Percentiles rank a stretch among this genome's conserved stretches.
Conservation (phyloP, 2,113 vertebrate genomes). For the Hippocampus guttulatus region DNA sequence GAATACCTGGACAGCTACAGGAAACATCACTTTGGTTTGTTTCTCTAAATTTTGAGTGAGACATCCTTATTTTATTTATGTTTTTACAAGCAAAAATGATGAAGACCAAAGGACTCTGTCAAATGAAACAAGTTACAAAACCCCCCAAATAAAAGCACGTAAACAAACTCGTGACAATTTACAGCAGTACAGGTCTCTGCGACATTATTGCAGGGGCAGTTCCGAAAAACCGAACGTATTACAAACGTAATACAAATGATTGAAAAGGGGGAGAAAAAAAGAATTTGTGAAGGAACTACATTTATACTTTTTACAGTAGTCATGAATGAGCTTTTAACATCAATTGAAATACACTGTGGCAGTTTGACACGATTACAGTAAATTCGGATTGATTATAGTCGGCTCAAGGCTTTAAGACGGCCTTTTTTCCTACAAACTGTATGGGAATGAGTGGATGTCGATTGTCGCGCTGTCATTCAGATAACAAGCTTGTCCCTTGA, state of each 20-base stretch:
- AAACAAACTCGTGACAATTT: slow-evolving; percentile 17
- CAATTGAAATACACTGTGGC: slow-evolving; percentile 43
- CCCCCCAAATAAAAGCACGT: not conserved
- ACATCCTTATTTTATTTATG: slow-evolving; percentile 43
- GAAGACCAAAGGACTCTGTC: slow-evolving; percentile 26
- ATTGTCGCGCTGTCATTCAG: not conserved
- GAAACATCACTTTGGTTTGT: slow-evolving; percentile 67
- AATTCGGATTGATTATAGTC: slow-evolving; percentile 24
- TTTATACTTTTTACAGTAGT: slow-evolving; percentile 61
- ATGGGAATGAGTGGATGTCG: not conserved
- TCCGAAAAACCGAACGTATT: slow-evolving; percentile 40
- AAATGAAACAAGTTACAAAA: slow-evolving; percentile 24
- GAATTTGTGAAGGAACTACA: slow-evolving; percentile 47
- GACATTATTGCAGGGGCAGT: slow-evolving; percentile 52
- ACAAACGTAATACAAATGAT: slow-evolving; percentile 42
- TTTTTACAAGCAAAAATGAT: slow-evolving; percentile 44
- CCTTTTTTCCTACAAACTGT: slow-evolving; percentile 20
- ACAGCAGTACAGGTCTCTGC: slow-evolving; percentile 50
- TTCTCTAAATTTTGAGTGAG: slow-evolving; percentile 44
- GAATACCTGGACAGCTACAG: slow-evolving; percentile 46
- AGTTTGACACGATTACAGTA: slow-evolving; percentile 61
- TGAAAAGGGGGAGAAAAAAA: slow-evolving; percentile 43
- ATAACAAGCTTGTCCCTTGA: slow-evolving; percentile 8
- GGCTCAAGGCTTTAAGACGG: slow-evolving; percentile 59
- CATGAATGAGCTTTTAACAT: slow-evolving; percentile 48